Conservation (phyloP, 1,140 invertebrate genomes). For the Drosophila rufa region DNA sequence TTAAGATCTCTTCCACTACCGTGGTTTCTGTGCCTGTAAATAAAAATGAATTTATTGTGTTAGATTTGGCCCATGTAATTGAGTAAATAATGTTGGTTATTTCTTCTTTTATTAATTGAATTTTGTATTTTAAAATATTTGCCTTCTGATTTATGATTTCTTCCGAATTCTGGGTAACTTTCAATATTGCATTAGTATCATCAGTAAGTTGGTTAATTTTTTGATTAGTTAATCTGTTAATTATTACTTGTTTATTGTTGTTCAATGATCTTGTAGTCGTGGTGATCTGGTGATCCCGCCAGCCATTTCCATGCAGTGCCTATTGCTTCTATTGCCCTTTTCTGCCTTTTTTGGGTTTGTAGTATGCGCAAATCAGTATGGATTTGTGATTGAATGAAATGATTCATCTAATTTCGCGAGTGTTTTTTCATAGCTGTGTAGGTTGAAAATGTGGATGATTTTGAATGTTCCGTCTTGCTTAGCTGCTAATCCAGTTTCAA, state of each 20-base stretch:
- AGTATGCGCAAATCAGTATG: conserved; percentile 1
- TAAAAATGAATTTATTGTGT: background rate
- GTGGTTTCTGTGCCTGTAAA: background rate
- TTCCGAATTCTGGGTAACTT: background rate
- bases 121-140: background rate
- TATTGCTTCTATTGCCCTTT: background rate
- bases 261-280: background rate
- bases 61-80: background rate
- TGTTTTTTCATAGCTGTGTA: background rate
- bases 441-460: background rate
- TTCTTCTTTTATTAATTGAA: background rate
- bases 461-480: background rate
- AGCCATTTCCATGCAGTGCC: background rate
- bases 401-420: background rate
- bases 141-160: background rate
- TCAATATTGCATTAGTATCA: background rate
- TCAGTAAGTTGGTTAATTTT: background rate
- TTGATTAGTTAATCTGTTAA: background rate
- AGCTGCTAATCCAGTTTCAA: too few relatives aligned
- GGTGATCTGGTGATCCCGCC: background rate
- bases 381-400: background rate
- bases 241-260: background rate
- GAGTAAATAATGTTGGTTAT: too few relatives aligned
- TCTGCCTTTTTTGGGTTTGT: background rate
- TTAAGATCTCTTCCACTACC: too few relatives aligned